Evolutionary conservation across 2,113 vertebrate species (phyloP), one percentile per base, ranked within the genome.

Genomic region (Sylvicapra grimmia): DNA sequence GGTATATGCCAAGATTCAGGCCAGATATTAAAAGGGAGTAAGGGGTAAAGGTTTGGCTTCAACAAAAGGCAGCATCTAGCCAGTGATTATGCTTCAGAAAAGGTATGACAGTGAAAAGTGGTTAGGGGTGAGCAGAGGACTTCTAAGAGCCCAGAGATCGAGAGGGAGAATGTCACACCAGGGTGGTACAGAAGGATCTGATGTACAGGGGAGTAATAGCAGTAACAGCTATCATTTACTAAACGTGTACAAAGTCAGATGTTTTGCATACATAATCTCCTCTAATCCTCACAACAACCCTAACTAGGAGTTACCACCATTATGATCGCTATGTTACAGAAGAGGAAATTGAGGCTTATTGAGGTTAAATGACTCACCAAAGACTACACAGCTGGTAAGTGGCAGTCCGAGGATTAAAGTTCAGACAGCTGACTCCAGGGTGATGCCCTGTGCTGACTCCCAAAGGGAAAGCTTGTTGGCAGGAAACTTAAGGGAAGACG

Each of bases 211-310:
- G 12, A 79, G 82, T 85, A 82, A 59, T 40, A 54, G 84, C 13
- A 86, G 29, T 40, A 90, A 93, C 23, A 79, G 77, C 40, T 58
- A 53, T 88, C 53, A 44, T 59, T 59, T 83, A 56, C 36, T 89
- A 58, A 54, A 56, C 23, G 44, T 6, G 33, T 53, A 6, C 63
- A 63, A 94, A 97, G 16, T 56, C 88, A 86, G 44, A 65, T 2
- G 0, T 93, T 90, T 90, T 89, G 33, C 72, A 80, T 61, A 49
- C 40, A 40, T 79, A 93, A 77, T 94, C 82, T 80, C 31, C 90
- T 96, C 77, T 83, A 90, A 95, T 93, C 94, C 90, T 90, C 80
- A 96, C 36, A 83, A 53, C 56, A 80, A 29, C 36, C 10, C 5
- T 49, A 58, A 49, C 47, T 86, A 23, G 96, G 51, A 92, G 95